phyloP scores from a whole-genome alignment of 2,888 invertebrate genomes.

The Agriopis leucophaearia region DNA sequence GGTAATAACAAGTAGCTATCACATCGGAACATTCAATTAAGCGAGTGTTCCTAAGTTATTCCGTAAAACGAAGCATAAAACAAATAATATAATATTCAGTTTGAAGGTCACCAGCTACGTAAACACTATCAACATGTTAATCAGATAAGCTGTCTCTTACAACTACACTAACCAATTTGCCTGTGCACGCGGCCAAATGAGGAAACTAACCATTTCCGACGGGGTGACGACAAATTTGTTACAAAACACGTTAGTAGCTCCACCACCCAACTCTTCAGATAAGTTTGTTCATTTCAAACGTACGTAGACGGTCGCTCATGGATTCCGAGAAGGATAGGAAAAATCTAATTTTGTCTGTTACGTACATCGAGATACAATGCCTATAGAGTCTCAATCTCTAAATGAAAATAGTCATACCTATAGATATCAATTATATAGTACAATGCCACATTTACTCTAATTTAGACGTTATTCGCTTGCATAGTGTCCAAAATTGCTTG shows the following conservation, averaged over 20 bases:
- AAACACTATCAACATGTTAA: conserved; percentile 29
- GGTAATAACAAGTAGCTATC: not conserved
- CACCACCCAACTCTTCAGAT: not conserved
- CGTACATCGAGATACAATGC: too few relatives aligned
- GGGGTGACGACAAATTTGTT: not conserved
- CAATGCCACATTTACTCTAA: too few relatives aligned
- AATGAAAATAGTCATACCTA: too few relatives aligned
- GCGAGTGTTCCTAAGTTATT: not conserved
- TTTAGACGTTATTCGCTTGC: too few relatives aligned
- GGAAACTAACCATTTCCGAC: not conserved
- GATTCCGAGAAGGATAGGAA: not conserved
- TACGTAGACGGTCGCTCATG: not conserved
- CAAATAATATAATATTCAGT: conserved; percentile 9
- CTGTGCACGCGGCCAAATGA: not conserved
- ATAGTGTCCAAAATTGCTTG: too few relatives aligned
- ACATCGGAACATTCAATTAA: not conserved
- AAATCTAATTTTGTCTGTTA: too few relatives aligned
- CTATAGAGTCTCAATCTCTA: too few relatives aligned
- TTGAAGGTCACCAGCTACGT: conserved; percentile 27
- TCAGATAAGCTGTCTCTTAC: conserved; percentile 26
- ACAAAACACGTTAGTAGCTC: not conserved
- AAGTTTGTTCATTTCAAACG: not conserved
- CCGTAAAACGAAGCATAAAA: conserved; percentile 22
- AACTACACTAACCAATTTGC: not conserved
- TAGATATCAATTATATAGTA: too few relatives aligned